A percentile compares a stretch with the other conserved stretches of the same genome.
Conservation (phyloP, 2,797 vertebrate genomes). For the Philypnodon macrostomus region DNA sequence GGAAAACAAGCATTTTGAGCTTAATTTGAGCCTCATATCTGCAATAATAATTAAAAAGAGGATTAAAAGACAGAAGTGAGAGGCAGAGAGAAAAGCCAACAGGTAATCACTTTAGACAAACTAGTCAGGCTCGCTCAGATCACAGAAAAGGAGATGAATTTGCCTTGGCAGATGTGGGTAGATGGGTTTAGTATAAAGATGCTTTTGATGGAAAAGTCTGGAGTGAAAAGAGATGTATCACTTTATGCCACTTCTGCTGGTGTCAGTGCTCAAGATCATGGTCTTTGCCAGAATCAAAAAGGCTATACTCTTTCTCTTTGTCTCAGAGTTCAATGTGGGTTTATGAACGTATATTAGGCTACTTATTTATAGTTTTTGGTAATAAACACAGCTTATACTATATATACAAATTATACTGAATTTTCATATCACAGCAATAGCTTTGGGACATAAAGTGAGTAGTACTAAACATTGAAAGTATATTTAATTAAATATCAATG, state of each 20-base stretch:
- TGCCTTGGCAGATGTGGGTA: slow-evolving; percentile 35
- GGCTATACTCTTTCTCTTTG: too few relatives aligned
- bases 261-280: too few relatives aligned
- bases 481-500: too few relatives aligned
- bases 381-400: too few relatives aligned
- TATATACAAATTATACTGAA: too few relatives aligned
- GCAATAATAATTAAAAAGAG: slow-evolving; percentile 82
- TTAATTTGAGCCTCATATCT: slow-evolving; percentile 81
- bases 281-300: too few relatives aligned
- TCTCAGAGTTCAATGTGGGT: too few relatives aligned
- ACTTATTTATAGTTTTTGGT: too few relatives aligned
- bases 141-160: slow-evolving; percentile 39
- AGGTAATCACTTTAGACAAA: slow-evolving; percentile 73
- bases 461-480: too few relatives aligned
- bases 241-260: background rate
- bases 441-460: too few relatives aligned
- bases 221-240: slow-evolving; percentile 37
- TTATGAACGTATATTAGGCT: too few relatives aligned
- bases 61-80: slow-evolving; percentile 79
- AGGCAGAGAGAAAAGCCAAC: slow-evolving; percentile 68
- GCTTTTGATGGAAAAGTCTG: slow-evolving; percentile 39
- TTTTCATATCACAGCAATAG: too few relatives aligned
- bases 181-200: slow-evolving; percentile 56
- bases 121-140: slow-evolving; percentile 62
- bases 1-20: slow-evolving; percentile 97